Evolutionary conservation across 2,888 invertebrate species (phyloP).

Genomic region (Corbicula japonica): DNA sequence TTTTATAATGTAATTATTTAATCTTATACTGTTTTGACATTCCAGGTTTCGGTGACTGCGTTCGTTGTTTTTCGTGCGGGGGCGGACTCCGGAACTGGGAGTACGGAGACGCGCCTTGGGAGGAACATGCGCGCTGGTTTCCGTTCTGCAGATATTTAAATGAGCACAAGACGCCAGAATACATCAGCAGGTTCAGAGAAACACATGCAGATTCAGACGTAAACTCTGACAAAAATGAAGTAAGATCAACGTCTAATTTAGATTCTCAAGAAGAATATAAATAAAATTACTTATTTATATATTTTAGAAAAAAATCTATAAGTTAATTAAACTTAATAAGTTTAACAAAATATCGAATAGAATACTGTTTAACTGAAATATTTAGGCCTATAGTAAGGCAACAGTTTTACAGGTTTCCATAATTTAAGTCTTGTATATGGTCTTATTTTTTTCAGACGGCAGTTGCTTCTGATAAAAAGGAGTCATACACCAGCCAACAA

Average conservation of each 20-base stretch:
- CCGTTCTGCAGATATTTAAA: slow-evolving; percentile 16
- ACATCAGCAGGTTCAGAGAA: slow-evolving; percentile 1
- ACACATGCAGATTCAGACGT: background rate
- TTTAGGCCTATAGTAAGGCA: background rate
- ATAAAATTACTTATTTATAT: too few relatives aligned
- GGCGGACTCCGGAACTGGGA: slow-evolving; percentile 33
- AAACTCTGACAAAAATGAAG: background rate
- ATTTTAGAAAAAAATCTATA: background rate
- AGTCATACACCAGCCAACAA: too few relatives aligned
- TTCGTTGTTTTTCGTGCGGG: slow-evolving; percentile 26
- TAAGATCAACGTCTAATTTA: background rate
- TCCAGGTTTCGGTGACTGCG: slow-evolving; percentile 30
- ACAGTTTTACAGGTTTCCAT: too few relatives aligned
- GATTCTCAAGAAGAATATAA: too few relatives aligned
- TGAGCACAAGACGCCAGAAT: slow-evolving; percentile 9
- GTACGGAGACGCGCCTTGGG: slow-evolving; percentile 27
- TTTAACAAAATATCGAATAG: background rate
- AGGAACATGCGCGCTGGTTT: too few relatives aligned
- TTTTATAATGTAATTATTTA: too few relatives aligned
- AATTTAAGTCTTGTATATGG: too few relatives aligned
- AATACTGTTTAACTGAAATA: background rate
- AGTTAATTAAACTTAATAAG: background rate
- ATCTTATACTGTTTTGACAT: too few relatives aligned
- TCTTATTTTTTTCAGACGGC: too few relatives aligned
- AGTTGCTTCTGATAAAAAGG: too few relatives aligned